phyloP scores from a whole-genome alignment of 2,113 vertebrate genomes.

The Chamaea fasciata region DNA sequence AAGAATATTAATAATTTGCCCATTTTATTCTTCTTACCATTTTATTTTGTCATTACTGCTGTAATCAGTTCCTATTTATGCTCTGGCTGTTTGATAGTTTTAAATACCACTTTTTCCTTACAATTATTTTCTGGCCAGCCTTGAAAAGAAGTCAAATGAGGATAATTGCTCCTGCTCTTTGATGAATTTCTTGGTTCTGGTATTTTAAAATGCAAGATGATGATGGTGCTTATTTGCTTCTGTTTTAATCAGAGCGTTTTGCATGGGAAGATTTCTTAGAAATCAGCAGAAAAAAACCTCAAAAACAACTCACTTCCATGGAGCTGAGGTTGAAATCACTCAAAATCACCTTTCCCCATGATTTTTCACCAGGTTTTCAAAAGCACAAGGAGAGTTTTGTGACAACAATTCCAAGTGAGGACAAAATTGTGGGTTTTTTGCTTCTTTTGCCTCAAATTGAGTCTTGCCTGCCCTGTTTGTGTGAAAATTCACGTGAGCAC shows the following conservation, averaged over 20 bases:
- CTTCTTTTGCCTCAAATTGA: not conserved
- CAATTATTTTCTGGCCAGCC: not conserved
- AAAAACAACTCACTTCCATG: not conserved
- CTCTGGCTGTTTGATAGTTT: not conserved
- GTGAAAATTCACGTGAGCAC: not conserved
- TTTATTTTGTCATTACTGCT: not conserved
- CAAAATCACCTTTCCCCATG: not conserved
- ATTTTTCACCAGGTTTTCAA: not conserved
- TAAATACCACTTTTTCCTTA: not conserved
- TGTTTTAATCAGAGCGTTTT: not conserved
- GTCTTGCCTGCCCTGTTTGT: not conserved
- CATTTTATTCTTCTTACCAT: not conserved
- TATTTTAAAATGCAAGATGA: not conserved
- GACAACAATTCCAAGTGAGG: not conserved
- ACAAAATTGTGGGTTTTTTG: not conserved
- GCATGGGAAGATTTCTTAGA: not conserved
- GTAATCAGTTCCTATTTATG: constrained; percentile 27
- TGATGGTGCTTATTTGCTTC: not conserved
- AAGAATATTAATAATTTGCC: not conserved
- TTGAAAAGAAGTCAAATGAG: not conserved
- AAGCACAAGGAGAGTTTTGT: not conserved
- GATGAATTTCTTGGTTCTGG: not conserved
- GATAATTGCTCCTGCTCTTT: not conserved
- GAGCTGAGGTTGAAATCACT: not conserved
- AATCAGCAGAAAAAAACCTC: not conserved